A percentile compares a stretch with the other conserved stretches of the same genome.
Evolutionary conservation across 2,888 invertebrate genomes (phyloP).

Genomic region (Drosophila meridionalis): DNA sequence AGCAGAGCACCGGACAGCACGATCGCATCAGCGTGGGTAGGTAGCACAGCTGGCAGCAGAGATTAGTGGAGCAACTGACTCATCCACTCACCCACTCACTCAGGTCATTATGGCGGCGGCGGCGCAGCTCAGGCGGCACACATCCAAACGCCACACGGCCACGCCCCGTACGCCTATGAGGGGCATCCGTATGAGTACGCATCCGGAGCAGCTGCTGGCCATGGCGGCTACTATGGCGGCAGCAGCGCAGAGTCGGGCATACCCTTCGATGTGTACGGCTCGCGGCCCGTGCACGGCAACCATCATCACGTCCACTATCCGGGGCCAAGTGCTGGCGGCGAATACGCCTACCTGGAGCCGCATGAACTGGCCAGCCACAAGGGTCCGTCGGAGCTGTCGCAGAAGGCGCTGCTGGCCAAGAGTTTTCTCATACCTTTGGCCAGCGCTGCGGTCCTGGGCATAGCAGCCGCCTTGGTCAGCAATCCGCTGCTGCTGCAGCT

Average conservation of each 20-base stretch:
- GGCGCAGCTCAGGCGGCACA: conserved; percentile 39
- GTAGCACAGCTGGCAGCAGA: conserved; percentile 21
- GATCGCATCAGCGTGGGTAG: conserved; percentile 82
- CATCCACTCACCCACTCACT: neutral
- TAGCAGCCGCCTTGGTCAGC: conserved; percentile 91
- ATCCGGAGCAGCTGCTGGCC: conserved; percentile 72
- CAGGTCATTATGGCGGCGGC: conserved; percentile 72
- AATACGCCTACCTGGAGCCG: conserved; percentile 71
- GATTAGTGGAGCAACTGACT: neutral
- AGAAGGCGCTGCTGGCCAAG: conserved; percentile 85
- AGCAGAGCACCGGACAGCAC: conserved; percentile 58
- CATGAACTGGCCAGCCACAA: conserved; percentile 76
- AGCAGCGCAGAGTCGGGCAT: conserved; percentile 70
- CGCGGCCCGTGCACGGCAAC: conserved; percentile 53
- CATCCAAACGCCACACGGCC: conserved; percentile 40
- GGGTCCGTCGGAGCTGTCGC: conserved; percentile 70
- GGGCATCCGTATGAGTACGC: conserved; percentile 69
- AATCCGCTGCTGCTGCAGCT: conserved; percentile 92
- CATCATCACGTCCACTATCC: conserved; percentile 63
- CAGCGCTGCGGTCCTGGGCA: conserved; percentile 92
- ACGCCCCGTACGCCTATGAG: conserved; percentile 62
- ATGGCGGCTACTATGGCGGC: conserved; percentile 71
- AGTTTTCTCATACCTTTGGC: conserved; percentile 90
- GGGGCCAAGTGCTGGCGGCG: conserved; percentile 49
- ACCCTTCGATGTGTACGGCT: conserved; percentile 82